Evolutionary conservation across 1,140 invertebrate genomes (phyloP), one percentile per base, ranked within the genome.

Genomic region (Ruditapes philippinarum): DNA sequence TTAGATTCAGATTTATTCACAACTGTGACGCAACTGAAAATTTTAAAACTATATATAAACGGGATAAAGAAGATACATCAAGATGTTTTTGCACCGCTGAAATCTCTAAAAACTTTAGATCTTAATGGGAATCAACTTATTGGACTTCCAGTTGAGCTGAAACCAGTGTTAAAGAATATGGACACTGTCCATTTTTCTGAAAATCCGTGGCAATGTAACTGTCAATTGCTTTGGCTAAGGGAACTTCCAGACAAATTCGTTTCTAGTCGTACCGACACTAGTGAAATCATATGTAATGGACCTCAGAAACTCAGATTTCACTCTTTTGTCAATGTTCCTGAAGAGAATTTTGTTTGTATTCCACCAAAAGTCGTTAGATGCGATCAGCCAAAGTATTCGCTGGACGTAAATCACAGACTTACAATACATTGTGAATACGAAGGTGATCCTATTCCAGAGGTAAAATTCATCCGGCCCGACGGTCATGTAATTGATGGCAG

Each of bases 131-230:
- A 89, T 51, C 22, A 11, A 19, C 79, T 89, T 1, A 45, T 42
- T n/a, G 78, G 68, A 22, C 38, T 89, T 31, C 79, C 79, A 3
- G 42, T 45, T 22, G 62, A 82, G n/a, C 36, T 81, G 28, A 89
- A 89, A 36, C 79, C 87, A 33, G 74, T 82, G 54, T 89, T 89
- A 36, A 33, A 74, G 28, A 45, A 31, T 22, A 73, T 89, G 79
- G 73, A 79, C 68, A 12, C n/a, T 3, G 68, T 82, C 12, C 79
- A 82, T 31, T 42, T 89, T 11, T 70, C 87, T 1, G 78, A 89
- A 9, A 89, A 89, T 42, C 87, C 87, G 5, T 76, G 78, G 62
- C 87, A 89, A 28, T 82, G 87, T 82, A 82, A 89, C 42, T 89
- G 87, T 33, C 79, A 74, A 70, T 38, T 89, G 79, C 38, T 82